Conservation (phyloP, 2,113 vertebrate genomes). For the Sclerurus mexicanus region DNA sequence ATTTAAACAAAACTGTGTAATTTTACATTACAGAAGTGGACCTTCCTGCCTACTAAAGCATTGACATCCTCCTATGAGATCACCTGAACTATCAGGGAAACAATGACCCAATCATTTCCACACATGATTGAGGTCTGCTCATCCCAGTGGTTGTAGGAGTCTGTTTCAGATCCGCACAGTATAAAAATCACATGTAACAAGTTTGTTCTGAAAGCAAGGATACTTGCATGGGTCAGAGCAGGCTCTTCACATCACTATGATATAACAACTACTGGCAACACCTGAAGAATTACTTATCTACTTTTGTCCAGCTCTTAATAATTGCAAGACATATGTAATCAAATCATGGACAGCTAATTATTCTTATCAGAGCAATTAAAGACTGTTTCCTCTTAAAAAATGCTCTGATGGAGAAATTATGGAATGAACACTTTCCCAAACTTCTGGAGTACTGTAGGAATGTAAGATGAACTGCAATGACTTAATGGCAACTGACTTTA, state of each 20-base stretch:
- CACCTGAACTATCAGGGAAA: background rate
- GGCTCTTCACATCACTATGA: background rate
- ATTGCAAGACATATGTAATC: background rate
- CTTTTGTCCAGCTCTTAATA: background rate
- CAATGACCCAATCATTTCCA: background rate
- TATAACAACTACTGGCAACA: background rate
- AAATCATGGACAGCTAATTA: background rate
- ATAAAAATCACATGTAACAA: background rate
- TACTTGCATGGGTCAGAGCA: rapidly evolving
- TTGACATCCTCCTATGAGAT: background rate
- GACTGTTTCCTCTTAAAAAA: background rate
- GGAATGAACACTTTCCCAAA: background rate
- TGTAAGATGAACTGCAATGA: background rate
- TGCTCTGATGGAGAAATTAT: background rate
- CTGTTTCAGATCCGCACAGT: background rate
- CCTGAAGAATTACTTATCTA: background rate
- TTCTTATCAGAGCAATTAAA: background rate
- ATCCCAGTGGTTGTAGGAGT: background rate
- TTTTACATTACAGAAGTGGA: background rate
- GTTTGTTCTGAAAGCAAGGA: background rate
- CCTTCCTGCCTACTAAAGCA: background rate
- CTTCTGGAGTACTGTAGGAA: background rate
- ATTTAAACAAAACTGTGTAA: background rate
- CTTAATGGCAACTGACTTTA: background rate
- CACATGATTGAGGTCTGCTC: background rate